Evolutionary conservation across 2,797 vertebrate species (phyloP).

Genomic region (Onychomys torridus): DNA sequence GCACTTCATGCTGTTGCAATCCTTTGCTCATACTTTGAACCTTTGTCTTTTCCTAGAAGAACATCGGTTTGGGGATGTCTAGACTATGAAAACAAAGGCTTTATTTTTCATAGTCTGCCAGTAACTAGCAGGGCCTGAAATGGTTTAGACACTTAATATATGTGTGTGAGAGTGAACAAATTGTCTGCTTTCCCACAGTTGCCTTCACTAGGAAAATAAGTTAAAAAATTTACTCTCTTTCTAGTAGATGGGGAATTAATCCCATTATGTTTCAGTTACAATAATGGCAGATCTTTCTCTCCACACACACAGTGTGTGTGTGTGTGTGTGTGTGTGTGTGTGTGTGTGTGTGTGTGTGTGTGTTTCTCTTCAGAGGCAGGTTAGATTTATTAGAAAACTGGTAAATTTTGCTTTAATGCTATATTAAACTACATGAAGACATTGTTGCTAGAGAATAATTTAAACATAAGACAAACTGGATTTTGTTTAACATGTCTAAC

Average conservation of each 20-base stretch:
- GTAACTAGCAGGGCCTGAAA: slow-evolving; percentile 22
- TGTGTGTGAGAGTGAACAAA: slow-evolving; percentile 9
- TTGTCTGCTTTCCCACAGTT: background rate
- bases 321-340: background rate
- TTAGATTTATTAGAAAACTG: slow-evolving; percentile 46
- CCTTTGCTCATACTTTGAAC: background rate
- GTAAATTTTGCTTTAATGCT: slow-evolving; percentile 52
- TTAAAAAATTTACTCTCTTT: background rate
- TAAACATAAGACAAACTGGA: slow-evolving; percentile 33
- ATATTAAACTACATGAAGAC: slow-evolving; percentile 46
- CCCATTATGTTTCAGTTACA: slow-evolving; percentile 24
- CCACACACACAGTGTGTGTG: no score
- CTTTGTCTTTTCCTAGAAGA: background rate
- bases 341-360: background rate
- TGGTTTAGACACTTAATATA: background rate
- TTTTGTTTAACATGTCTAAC: background rate
- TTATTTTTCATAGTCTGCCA: background rate
- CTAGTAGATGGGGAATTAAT: background rate
- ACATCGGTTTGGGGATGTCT: background rate
- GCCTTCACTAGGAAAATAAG: slow-evolving; percentile 21
- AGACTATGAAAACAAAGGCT: background rate
- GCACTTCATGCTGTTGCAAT: background rate
- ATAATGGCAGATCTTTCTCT: background rate
- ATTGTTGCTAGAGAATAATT: slow-evolving; percentile 67
- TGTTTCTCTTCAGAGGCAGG: background rate